phyloP scores from a whole-genome alignment of 1,140 invertebrate genomes.

The Ericerus pela region DNA sequence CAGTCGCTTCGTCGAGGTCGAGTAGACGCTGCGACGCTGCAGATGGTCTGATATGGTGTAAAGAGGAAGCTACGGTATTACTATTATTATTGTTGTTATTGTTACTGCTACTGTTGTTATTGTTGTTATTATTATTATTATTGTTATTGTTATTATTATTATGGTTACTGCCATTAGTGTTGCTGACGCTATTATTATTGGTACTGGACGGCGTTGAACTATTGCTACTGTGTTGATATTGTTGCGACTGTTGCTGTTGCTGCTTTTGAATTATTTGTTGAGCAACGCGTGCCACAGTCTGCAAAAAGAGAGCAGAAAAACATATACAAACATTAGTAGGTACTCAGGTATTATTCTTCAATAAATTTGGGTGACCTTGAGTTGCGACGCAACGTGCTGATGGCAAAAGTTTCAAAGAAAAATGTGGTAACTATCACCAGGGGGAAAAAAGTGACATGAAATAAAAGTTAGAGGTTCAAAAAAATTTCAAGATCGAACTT shows the following conservation, averaged over 20 bases:
- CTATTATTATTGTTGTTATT: conserved; percentile 33
- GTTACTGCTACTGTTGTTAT: conserved; percentile 32
- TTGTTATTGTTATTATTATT: conserved; percentile 26
- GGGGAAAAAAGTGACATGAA: no score
- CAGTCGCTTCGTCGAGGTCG: conserved; percentile 82
- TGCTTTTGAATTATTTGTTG: conserved; percentile 66
- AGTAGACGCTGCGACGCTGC: conserved; percentile 40
- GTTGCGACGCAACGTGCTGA: no score
- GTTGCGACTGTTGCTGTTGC: conserved; percentile 39
- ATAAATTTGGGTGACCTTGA: no score
- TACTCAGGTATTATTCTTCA: no score
- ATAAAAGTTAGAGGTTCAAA: no score
- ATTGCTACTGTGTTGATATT: conserved; percentile 16
- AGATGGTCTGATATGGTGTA: conserved; percentile 31
- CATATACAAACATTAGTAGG: no score
- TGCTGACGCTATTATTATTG: conserved; percentile 18
- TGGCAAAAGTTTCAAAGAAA: no score
- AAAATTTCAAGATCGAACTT: no score
- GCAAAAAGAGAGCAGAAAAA: conserved; percentile 45
- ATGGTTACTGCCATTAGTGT: conserved; percentile 19
- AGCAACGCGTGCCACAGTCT: conserved; percentile 64
- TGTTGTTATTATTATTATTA: conserved; percentile 30
- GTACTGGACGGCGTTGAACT: conserved; percentile 21
- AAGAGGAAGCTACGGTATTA: conserved; percentile 32
- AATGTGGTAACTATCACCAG: no score